These are phyloP conservation scores for Ispidina lecontei DNA, from an alignment of 2,797 vertebrate genomes.

Conservation along the genomic window DNA sequence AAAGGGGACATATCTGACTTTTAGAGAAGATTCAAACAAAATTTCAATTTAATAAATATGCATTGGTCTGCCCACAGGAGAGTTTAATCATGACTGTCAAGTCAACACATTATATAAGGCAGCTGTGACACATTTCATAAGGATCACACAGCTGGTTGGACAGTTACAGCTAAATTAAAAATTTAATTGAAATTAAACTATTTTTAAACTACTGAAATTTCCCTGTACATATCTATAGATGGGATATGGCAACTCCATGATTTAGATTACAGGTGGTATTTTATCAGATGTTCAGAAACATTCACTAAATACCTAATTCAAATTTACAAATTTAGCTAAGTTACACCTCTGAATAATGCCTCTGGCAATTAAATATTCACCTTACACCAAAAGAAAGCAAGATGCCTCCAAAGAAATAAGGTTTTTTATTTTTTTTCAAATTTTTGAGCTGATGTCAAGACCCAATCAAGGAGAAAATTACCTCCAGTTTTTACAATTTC, in stretches of 20 bases:
- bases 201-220: background rate
- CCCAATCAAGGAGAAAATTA: background rate
- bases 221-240: background rate
- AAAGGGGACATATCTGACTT: background rate
- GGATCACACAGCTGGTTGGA: background rate
- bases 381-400: background rate
- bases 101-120: background rate
- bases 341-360: background rate
- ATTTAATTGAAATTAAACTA: background rate
- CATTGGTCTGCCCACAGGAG: background rate
- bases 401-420: background rate
- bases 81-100: background rate
- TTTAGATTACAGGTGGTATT: background rate
- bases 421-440: background rate
- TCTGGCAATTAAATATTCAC: background rate
- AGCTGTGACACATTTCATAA: background rate
- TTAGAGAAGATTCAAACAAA: background rate
- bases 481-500: background rate
- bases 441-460: rapidly evolving
- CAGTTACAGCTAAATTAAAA: background rate
- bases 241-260: background rate
- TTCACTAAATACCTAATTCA: background rate
- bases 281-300: background rate
- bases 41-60: background rate
- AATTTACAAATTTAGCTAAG: background rate